Conservation (phyloP, 2,113 vertebrate genomes). For the Willisornis vidua region DNA sequence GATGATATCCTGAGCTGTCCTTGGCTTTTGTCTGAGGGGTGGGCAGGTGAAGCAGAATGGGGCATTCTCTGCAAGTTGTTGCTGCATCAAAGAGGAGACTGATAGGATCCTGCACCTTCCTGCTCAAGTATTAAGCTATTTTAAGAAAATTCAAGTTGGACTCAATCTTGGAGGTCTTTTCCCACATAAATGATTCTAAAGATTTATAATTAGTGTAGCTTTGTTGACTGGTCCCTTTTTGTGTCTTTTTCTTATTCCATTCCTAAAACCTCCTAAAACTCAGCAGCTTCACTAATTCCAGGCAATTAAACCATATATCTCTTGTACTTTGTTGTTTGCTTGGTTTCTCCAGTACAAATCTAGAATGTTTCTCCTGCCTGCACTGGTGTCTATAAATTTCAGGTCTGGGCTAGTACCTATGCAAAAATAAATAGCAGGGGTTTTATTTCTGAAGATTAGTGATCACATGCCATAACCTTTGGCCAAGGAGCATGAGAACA, state of each 20-base stretch:
- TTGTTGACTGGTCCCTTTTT: not conserved
- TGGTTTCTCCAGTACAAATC: not conserved
- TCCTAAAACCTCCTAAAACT: not conserved
- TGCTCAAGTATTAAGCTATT: not conserved
- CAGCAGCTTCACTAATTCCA: not conserved
- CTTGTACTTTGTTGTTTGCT: not conserved
- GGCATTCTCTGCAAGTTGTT: not conserved
- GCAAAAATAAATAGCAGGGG: not conserved
- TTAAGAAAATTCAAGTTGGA: not conserved
- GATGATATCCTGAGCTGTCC: not conserved
- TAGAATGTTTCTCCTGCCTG: not conserved
- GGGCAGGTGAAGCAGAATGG: not conserved
- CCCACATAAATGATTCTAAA: not conserved
- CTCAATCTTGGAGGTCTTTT: not conserved
- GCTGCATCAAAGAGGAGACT: not conserved
- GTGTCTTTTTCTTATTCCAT: not conserved
- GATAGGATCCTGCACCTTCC: not conserved
- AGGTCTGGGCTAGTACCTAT: not conserved
- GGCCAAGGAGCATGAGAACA: not conserved
- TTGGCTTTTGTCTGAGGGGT: not conserved
- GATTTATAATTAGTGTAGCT: not conserved
- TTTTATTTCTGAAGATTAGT: not conserved
- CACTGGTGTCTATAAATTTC: not conserved
- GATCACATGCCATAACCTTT: not conserved
- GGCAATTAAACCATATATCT: not conserved